phyloP scores from a whole-genome alignment of 2,113 vertebrate genomes.

The Podiceps cristatus region DNA sequence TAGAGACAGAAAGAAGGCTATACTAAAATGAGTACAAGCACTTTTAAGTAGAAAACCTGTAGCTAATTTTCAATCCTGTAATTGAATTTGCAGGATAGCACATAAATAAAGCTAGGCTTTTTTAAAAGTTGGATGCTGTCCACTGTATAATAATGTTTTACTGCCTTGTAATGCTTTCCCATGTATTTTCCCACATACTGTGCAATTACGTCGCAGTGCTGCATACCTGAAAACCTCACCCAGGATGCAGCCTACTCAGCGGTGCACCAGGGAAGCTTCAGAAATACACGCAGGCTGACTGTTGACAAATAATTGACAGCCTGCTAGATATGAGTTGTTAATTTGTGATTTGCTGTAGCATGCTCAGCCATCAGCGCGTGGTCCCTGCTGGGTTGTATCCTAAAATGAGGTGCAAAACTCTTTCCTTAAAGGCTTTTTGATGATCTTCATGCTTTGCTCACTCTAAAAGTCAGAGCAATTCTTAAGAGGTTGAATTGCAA shows the following conservation, averaged over 20 bases:
- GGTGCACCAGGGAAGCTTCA: background rate
- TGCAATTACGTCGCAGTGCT: background rate
- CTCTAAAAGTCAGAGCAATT: background rate
- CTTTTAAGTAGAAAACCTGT: slow-evolving; percentile 59
- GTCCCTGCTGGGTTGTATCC: background rate
- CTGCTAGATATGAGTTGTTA: background rate
- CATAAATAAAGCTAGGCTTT: slow-evolving; percentile 47
- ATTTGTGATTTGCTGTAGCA: background rate
- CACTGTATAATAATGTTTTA: background rate
- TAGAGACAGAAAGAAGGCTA: slow-evolving; percentile 28
- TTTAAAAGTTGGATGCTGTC: slow-evolving; percentile 2
- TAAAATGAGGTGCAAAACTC: background rate
- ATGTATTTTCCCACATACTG: background rate
- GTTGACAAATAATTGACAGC: background rate
- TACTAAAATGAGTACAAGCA: slow-evolving; percentile 55
- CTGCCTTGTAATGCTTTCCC: background rate
- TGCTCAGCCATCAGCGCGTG: background rate
- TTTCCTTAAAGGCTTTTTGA: background rate
- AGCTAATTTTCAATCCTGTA: slow-evolving; percentile 63
- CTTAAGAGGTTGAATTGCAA: background rate
- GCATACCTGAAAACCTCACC: background rate
- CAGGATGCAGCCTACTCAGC: background rate
- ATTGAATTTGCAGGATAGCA: slow-evolving; percentile 48
- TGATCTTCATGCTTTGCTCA: background rate
- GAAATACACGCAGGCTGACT: background rate